Evolutionary conservation across 2,888 invertebrate species (phyloP).

Genomic region (Ceratothoa steindachneri): DNA sequence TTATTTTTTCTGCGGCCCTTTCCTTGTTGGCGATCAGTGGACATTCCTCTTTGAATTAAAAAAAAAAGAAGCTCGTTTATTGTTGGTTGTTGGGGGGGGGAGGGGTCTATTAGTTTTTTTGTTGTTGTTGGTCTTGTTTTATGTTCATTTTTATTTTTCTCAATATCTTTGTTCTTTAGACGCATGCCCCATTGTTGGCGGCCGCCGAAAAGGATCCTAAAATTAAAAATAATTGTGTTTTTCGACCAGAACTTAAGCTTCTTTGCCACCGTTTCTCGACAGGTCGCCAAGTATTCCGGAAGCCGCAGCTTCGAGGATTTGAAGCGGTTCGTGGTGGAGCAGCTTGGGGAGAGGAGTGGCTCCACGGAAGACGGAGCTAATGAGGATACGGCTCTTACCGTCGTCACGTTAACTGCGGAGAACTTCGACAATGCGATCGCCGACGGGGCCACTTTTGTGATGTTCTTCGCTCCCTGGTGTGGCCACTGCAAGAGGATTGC

Average conservation of each 20-base stretch:
- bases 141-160: no score
- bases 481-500: slow-evolving; percentile 77
- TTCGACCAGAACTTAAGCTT: neutral
- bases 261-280: slow-evolving; percentile 34
- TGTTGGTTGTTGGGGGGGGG: no score
- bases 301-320: slow-evolving; percentile 66
- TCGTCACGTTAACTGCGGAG: slow-evolving; percentile 64
- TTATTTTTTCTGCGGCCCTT: no score
- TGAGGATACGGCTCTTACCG: slow-evolving; percentile 66
- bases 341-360: slow-evolving; percentile 47
- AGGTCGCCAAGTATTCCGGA: slow-evolving; percentile 73
- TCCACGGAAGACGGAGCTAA: neutral
- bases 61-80: no score
- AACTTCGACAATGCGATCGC: slow-evolving; percentile 67
- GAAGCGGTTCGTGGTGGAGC: slow-evolving; percentile 61
- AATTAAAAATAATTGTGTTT: no score
- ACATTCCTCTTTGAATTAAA: no score
- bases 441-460: slow-evolving; percentile 76
- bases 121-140: no score
- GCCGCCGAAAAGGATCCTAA: no score
- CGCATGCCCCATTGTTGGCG: no score
- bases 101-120: no score
- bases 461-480: slow-evolving; percentile 92
- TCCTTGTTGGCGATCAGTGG: no score
- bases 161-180: no score